Base-by-base conservation (phyloP, 2,113 vertebrate genomes). In the Pardalotus punctatus region DNA sequence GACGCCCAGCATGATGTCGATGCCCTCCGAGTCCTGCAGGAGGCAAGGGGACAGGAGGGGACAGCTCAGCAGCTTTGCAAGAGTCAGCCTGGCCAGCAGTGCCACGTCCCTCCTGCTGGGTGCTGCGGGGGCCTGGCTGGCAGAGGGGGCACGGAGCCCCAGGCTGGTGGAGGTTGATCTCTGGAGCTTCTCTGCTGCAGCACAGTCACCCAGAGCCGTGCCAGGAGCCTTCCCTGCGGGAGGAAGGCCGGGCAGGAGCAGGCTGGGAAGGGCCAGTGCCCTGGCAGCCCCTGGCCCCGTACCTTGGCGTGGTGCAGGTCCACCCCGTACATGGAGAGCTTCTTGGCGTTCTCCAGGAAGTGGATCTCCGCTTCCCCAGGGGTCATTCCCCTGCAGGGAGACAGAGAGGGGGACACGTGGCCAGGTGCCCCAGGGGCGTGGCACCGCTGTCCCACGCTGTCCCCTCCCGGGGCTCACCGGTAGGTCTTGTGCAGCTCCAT, bases 291-390 rank as follows among this genome's bases (percentile, higher is more conserved):
- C 45, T 0, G 2, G n/a, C 14, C 45, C 64, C 5, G 1, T 98
- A 99, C 99, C 99, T 99, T 99, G 80, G 99, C 99, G 0, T 99
- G 99, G 95, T 99, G 99, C 66, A 99, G 98, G 97, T 99, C 99
- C 35, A 99, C 99, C 36, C 99, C 99, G 0, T 99, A 99, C 99
- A 99, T 99, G 85, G 99, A 99, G 57, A 99, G 98, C 96, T 99
- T 99, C 98, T 99, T 99, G 33, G 99, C 99, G 1, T 99, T 99
- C 97, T 99, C 99, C 89, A 99, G 98, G 94, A 99, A 99, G 96
- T 99, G 99, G 82, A 99, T 99, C 98, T 99, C 99, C 5, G 99
- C 99, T 96, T 99, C 99, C 62, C 99, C 99, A 1, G 99, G 99
- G 45, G 98, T 99, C 99, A 99, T 99, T 90, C 99, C 99, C 97